Evolutionary conservation across 2,113 vertebrate species (phyloP).

Genomic region (Nestor notabilis): DNA sequence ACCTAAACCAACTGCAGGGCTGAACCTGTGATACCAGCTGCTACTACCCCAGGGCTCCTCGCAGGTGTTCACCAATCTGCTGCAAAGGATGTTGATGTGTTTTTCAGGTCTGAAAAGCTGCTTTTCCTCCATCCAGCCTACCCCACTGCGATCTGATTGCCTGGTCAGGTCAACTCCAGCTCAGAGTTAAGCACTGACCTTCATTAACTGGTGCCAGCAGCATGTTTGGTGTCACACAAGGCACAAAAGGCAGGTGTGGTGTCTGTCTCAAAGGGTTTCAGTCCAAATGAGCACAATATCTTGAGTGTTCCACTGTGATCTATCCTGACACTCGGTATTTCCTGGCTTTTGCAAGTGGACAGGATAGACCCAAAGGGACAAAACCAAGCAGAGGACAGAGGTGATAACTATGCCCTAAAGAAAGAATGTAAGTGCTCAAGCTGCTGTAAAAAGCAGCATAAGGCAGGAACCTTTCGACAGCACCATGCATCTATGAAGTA

Average conservation of each 20-base stretch:
- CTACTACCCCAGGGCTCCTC: not conserved
- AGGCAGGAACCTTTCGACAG: not conserved
- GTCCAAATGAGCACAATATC: not conserved
- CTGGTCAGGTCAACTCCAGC: not conserved
- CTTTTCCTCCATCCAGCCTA: not conserved
- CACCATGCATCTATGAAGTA: not conserved
- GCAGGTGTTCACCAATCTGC: not conserved
- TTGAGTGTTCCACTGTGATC: not conserved
- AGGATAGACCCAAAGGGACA: not conserved
- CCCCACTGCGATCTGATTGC: not conserved
- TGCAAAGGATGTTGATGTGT: rapidly evolving
- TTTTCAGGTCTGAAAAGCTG: not conserved
- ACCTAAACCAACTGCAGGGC: not conserved
- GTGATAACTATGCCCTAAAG: not conserved
- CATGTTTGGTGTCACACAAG: not conserved
- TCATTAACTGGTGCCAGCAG: not conserved
- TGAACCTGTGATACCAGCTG: not conserved
- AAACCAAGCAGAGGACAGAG: not conserved
- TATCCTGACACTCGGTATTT: not conserved
- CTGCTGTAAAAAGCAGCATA: not conserved
- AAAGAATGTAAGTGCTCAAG: not conserved
- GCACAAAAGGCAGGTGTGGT: not conserved
- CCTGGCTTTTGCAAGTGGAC: not conserved
- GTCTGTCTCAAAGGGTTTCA: not conserved
- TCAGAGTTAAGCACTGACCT: not conserved